These are phyloP conservation scores for Aphodius sticticus DNA, from an alignment of 2,888 invertebrate genomes.

Conservation along the genomic window DNA sequence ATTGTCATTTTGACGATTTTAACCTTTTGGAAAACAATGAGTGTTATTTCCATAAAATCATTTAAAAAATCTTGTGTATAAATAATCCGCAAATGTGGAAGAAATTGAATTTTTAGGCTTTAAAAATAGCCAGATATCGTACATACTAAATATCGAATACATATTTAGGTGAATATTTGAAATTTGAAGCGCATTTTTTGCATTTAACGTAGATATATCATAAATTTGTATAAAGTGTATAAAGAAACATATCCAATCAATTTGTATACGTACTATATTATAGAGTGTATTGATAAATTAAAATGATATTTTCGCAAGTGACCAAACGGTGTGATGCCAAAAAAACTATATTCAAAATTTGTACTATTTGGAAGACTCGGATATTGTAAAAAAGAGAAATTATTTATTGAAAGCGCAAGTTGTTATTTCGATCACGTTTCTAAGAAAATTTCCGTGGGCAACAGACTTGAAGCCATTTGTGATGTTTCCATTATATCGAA, in stretches of 20 bases:
- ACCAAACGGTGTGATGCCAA: slow-evolving; percentile 43
- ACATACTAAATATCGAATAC: neutral
- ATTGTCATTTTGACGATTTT: too few relatives aligned
- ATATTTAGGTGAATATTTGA: neutral
- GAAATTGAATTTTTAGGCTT: neutral
- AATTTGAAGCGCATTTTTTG: neutral
- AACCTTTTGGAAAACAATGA: too few relatives aligned
- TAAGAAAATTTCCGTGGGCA: slow-evolving; percentile 19
- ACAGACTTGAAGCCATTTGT: slow-evolving; percentile 19
- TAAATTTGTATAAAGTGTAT: slow-evolving; percentile 16
- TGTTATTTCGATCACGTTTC: slow-evolving; percentile 22
- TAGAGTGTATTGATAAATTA: slow-evolving; percentile 19
- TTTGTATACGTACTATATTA: slow-evolving; percentile 39
- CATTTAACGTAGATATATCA: slow-evolving; percentile 7
- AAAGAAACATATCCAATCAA: slow-evolving; percentile 40
- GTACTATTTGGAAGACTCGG: slow-evolving; percentile 25
- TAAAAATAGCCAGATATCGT: neutral
- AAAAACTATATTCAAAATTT: slow-evolving; percentile 19
- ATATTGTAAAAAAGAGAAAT: slow-evolving; percentile 25
- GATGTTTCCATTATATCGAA: slow-evolving; percentile 24
- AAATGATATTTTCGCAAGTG: slow-evolving; percentile 41
- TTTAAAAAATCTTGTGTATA: too few relatives aligned
- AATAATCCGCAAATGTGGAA: too few relatives aligned
- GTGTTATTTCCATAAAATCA: too few relatives aligned
- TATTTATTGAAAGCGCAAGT: slow-evolving; percentile 22